Evolutionary conservation across 2,797 vertebrate genomes (phyloP), one percentile per base, ranked within the genome.

Genomic region (Erpetoichthys calabaricus): DNA sequence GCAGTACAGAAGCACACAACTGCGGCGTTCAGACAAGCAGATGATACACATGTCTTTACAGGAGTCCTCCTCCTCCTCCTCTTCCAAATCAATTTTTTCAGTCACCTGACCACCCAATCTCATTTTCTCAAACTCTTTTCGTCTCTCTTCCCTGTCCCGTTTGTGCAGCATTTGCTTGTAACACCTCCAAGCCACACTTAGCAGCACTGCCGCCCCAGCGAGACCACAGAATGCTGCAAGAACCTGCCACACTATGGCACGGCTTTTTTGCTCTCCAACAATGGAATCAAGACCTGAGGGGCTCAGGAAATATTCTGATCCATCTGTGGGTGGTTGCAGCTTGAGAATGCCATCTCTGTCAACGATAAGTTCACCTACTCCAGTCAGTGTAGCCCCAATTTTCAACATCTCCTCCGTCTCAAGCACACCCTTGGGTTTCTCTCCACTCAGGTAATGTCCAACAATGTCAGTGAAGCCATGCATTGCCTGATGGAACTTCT

Each of bases 351-450:
- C 80, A 0, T 93, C 85, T 0, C 76, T 68, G 58, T 87, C 84
- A 57, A 91, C 64, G 46, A 77, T 75, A 51, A 94, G 68, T 69
- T 91, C 84, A 0, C 91, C 91, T 0, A 91, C 75, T 4, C 86
- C 89, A 0, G 88, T 94, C 51, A 92, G 70, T 55, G 79, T 80
- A 0, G 81, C 71, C 3, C 89, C 91, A 7, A 91, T 87, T 8
- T 86, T 85, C 52, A 93, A 82, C 79, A 93, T 88, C 72, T 91
- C 89, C 66, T 94, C 91, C 0, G 83, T 91, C 80, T 94, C 89
- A 67, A 94, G 72, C 60, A 90, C 82, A 47, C 91, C 91, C 68
- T 90, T 92, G 47, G 86, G 80, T 61, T 93, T 94, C 72, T 92
- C 87, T 6, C 91, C 91, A 0, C 83, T 88, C 60, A 93, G 64